These are phyloP conservation scores for Hesperophylax magnus DNA, from an alignment of 1,140 invertebrate genomes.

Conservation along the genomic window DNA sequence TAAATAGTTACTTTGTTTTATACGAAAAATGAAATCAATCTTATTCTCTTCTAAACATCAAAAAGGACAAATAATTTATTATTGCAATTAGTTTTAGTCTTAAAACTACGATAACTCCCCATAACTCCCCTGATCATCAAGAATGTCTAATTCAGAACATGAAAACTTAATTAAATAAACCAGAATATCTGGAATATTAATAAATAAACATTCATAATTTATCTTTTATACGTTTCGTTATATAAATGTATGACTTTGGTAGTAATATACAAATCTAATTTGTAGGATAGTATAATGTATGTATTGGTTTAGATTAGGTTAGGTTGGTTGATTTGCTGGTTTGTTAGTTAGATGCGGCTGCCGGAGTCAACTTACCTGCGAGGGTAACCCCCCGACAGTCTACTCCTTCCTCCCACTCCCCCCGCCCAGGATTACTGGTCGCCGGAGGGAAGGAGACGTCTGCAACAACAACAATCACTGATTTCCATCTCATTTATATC, in stretches of 20 bases:
- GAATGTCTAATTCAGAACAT: background rate
- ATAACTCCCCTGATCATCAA: too few species aligned
- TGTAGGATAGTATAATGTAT: slow-evolving; percentile 23
- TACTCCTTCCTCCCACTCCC: slow-evolving; percentile 31
- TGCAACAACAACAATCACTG: slow-evolving; percentile 38
- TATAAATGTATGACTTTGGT: slow-evolving; percentile 50
- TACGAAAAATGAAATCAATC: too few species aligned
- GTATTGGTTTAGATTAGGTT: slow-evolving; percentile 33
- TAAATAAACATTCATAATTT: slow-evolving; percentile 33
- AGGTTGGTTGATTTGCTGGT: too few species aligned
- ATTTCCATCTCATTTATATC: background rate
- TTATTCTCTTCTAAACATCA: too few species aligned
- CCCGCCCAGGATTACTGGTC: slow-evolving; percentile 46
- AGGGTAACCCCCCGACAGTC: background rate
- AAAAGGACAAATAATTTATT: too few species aligned
- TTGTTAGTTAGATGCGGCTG: background rate
- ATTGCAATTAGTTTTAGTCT: too few species aligned
- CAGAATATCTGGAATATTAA: slow-evolving; percentile 26
- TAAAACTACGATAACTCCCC: too few species aligned
- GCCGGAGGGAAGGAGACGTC: slow-evolving; percentile 50
- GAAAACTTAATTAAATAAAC: slow-evolving; percentile 29
- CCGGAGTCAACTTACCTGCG: slow-evolving; percentile 9
- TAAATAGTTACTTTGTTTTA: too few species aligned
- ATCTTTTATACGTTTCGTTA: slow-evolving; percentile 22
- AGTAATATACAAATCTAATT: slow-evolving; percentile 47